Base-by-base conservation (phyloP, 2,113 vertebrate species). In the Peromyscus polionotus region DNA sequence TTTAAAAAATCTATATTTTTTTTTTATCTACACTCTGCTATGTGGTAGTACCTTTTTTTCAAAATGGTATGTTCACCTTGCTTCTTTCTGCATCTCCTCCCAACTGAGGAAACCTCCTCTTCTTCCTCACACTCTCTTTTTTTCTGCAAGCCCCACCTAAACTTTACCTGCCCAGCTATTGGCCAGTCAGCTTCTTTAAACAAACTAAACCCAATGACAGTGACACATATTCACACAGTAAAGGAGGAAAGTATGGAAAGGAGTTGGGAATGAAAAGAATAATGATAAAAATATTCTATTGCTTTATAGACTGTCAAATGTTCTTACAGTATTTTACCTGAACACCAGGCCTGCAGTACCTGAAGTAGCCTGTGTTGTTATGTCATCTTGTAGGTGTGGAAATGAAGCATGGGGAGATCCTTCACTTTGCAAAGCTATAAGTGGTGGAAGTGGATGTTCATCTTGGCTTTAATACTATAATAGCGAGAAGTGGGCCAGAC, bases 271-370 rank as follows among this genome's bases (percentile, higher is more conserved):
- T 67, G 48, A 77, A 94, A 90, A 80, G 20, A 88, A 75, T 45
- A 73, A 72, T 39, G n/a, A 31, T 51, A 90, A 81, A 93, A 96
- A 45, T 14, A 67, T 80, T 85, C 14, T 93, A 4, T 73, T 96
- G 36, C 63, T 67, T 90, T 73, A 70, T 28, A 39, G 57, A 67
- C 51, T 5, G 31, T 59, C 33, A 83, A 67, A 68, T 13, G 24
- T 17, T 70, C 94, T 91, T 83, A 39, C 5, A 61, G 86, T 42
- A 96, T 94, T 88, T 93, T 19, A 51, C 54, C 26, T 89, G 81
- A 81, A 59, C 26, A 54, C 68, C 8, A 45, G 91, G 93, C 20
- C 13, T 85, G 42, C 16, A 48, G 39, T 73, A 5, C 70, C n/a
- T 1, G 26, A 75, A 57, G 51, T 73, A 90, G 19, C 9, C 54